phyloP scores from a whole-genome alignment of 2,888 invertebrate species.

The Watsonalla binaria region DNA sequence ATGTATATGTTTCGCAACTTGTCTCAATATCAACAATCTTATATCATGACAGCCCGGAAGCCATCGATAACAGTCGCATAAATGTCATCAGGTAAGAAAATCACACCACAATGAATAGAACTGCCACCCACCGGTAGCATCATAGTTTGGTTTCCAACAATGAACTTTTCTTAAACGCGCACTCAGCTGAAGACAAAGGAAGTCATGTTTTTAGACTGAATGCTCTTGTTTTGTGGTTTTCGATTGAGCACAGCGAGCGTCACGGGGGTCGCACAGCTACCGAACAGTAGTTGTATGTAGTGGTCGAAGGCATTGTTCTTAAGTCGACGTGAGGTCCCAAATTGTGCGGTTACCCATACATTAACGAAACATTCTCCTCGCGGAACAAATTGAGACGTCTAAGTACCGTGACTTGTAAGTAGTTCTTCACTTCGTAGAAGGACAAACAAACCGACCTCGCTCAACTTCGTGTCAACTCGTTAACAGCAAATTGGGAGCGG shows the following conservation, averaged over 20 bases:
- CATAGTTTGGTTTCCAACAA: constrained; percentile 68
- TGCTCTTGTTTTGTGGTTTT: constrained; percentile 67
- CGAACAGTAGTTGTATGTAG: constrained; percentile 50
- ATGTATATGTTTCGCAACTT: constrained; percentile 1
- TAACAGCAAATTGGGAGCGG: not conserved
- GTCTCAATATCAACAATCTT: constrained; percentile 12
- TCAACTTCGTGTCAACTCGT: not conserved
- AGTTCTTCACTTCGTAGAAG: not conserved
- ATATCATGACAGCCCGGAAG: constrained; percentile 40
- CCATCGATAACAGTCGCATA: constrained; percentile 61
- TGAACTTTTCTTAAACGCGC: constrained; percentile 39
- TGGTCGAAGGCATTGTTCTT: constrained; percentile 46
- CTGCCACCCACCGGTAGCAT: constrained; percentile 69
- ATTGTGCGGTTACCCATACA: constrained; percentile 54
- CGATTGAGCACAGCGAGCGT: constrained; percentile 50
- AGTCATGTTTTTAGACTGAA: constrained; percentile 33
- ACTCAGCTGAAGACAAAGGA: constrained; percentile 43
- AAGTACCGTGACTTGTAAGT: constrained; percentile 14
- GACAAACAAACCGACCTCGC: not conserved
- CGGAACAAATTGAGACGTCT: constrained; percentile 44
- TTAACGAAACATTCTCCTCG: constrained; percentile 37
- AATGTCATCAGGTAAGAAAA: constrained; percentile 61
- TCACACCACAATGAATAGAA: constrained; percentile 27
- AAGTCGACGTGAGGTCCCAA: constrained; percentile 59
- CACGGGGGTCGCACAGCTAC: constrained; percentile 55